Conservation (phyloP, 2,113 vertebrate genomes). For the Cyanistes caeruleus region DNA sequence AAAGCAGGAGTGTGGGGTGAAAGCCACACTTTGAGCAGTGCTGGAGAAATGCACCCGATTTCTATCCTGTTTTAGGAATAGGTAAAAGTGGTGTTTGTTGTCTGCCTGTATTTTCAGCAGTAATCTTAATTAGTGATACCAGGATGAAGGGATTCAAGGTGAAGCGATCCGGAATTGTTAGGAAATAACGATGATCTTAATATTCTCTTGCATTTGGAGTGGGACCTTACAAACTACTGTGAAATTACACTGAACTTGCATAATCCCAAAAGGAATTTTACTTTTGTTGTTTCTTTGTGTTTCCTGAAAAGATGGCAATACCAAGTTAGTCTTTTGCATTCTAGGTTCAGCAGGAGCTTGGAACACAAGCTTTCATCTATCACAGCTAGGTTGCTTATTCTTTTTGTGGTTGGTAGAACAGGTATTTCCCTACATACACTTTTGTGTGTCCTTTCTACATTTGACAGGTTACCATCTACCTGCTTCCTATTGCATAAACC, state of each 20-base stretch:
- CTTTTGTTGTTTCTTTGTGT: background rate
- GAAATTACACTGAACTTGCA: background rate
- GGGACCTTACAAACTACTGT: background rate
- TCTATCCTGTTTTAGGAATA: background rate
- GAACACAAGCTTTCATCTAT: background rate
- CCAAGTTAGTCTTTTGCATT: background rate
- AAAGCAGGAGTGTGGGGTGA: background rate
- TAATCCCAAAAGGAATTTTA: background rate
- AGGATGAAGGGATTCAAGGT: background rate
- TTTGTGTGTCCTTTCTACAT: background rate
- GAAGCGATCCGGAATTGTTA: background rate
- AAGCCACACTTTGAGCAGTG: background rate
- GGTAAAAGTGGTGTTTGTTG: background rate
- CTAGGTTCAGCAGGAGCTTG: background rate
- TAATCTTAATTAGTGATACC: background rate
- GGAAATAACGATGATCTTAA: background rate
- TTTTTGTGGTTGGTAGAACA: background rate
- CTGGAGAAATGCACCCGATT: background rate
- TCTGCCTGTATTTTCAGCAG: background rate
- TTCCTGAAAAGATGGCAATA: background rate
- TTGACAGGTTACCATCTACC: background rate
- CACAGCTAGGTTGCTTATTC: background rate
- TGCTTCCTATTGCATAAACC: background rate
- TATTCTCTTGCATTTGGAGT: background rate
- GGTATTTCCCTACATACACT: fast-evolving